A percentile compares a stretch with the other conserved stretches of the same genome.
Conservation (phyloP, 2,113 vertebrate genomes). For the Megaceryle torquata region DNA sequence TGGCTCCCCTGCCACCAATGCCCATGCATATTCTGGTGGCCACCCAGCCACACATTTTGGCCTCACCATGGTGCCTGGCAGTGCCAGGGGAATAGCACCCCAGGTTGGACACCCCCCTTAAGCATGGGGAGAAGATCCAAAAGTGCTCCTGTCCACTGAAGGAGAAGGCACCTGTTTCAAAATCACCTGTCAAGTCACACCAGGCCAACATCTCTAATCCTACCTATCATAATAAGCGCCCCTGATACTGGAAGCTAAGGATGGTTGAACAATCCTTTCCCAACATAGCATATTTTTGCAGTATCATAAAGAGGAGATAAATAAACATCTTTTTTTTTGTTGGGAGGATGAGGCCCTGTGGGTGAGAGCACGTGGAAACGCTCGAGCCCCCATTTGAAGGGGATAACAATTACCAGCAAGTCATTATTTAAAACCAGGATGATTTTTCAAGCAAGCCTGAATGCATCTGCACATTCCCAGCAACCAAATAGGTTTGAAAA, state of each 20-base stretch:
- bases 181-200: not conserved
- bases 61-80: not conserved
- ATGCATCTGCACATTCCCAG: not conserved
- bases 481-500: constrained; percentile 13
- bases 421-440: constrained; percentile 4
- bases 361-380: not conserved
- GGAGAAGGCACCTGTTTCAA: not conserved
- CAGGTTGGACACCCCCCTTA: too few species aligned
- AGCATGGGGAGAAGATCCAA: not conserved
- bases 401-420: constrained; percentile 44
- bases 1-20: fast-evolving
- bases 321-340: fast-evolving
- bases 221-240: fast-evolving
- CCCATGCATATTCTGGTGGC: fast-evolving
- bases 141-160: fast-evolving
- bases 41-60: not conserved
- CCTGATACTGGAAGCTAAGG: fast-evolving
- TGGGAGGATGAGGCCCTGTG: not conserved
- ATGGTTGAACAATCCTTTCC: fast-evolving
- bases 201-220: not conserved
- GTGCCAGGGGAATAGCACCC: too few species aligned
- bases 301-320: not conserved
- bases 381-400: not conserved
- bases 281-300: fast-evolving
- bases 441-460: constrained; percentile 42